These are phyloP conservation scores for Oscheius sp. DNA, from an alignment of 2,888 invertebrate genomes.

Conservation along the genomic window DNA sequence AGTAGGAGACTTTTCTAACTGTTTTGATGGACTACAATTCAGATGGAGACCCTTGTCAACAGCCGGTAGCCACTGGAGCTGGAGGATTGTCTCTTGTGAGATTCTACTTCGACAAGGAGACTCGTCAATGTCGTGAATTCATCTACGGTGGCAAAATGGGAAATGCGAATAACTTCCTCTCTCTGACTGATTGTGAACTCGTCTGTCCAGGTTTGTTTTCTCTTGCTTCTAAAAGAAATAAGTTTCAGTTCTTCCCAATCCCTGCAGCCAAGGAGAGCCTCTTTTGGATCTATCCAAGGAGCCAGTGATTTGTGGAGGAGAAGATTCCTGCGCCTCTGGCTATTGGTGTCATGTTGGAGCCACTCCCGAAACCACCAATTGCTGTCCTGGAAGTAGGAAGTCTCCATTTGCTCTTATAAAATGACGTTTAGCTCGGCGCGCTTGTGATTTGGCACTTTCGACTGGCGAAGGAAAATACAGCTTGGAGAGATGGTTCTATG, in stretches of 20 bases:
- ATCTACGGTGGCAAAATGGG: conserved; percentile 62
- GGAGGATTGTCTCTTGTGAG: conserved; percentile 57
- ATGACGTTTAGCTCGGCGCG: conserved; percentile 41
- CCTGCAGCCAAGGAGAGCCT: conserved; percentile 67
- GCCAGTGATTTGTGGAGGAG: conserved; percentile 68
- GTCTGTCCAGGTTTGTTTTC: conserved; percentile 60
- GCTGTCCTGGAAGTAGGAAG: conserved; percentile 68
- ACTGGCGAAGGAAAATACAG: conserved; percentile 54
- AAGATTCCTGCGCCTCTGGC: conserved; percentile 59
- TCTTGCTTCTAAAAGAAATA: background rate
- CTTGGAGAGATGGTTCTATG: conserved; percentile 59
- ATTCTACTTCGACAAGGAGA: conserved; percentile 63
- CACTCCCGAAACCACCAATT: conserved; percentile 67
- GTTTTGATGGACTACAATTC: conserved; percentile 15
- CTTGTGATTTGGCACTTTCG: conserved; percentile 55
- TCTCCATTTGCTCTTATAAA: background rate
- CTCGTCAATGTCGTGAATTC: conserved; percentile 55
- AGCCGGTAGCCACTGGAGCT: conserved; percentile 53
- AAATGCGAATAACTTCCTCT: conserved; percentile 69
- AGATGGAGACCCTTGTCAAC: conserved; percentile 67
- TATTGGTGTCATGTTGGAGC: conserved; percentile 69
- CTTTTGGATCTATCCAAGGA: conserved; percentile 58
- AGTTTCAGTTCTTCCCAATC: conserved; percentile 62
- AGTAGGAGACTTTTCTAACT: conserved; percentile 44
- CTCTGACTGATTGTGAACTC: conserved; percentile 63